Base-by-base conservation (phyloP, 1,140 invertebrate species). In the Maconellicoccus hirsutus region DNA sequence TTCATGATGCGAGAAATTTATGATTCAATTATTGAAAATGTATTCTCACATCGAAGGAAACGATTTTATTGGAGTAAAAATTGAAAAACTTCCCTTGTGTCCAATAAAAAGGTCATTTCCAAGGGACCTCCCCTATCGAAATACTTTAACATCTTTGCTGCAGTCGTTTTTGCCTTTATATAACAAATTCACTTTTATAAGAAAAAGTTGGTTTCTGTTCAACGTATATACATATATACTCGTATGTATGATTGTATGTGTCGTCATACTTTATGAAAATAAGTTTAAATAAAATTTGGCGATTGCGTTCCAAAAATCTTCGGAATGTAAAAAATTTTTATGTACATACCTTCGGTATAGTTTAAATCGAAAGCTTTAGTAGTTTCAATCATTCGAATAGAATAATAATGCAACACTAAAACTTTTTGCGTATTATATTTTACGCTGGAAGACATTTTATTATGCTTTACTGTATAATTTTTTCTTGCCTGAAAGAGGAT, bases 31-130 rank as follows among this genome's bases (percentile, higher is more conserved):
- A 52, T 19, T 3, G 12, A 52, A 52, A 52, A 52, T 52, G 42
- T 52, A 52, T 52, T 52, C 42, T 4, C 16, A 52, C 10, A 52
- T 16, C 6, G 42, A 52, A 52, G 42, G n/a, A 52, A 52, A 14
- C 42, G 42, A 52, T 52, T 52, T 52, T 52, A 52, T 52, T 52
- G 42, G 42, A 52, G 42, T 52, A 52, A 52, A 52, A 52, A 52
- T 52, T 52, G 42, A 52, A 52, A 52, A 52, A 52, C 42, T 52
- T 52, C 42, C 42, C 42, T 16, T 6, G 42, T 52, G 42, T 52
- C 42, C 42, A 52, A 52, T 52, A 52, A 52, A 52, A 52, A 52
- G 42, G 42, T 52, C 42, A 52, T 52, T 52, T 52, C 42, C 16
- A 52, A 52, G 42, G 42, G 42, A 52, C 42, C 42, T 52, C 42